phyloP scores from a whole-genome alignment of 2,113 vertebrate species.

The Cinclus mexicanus region DNA sequence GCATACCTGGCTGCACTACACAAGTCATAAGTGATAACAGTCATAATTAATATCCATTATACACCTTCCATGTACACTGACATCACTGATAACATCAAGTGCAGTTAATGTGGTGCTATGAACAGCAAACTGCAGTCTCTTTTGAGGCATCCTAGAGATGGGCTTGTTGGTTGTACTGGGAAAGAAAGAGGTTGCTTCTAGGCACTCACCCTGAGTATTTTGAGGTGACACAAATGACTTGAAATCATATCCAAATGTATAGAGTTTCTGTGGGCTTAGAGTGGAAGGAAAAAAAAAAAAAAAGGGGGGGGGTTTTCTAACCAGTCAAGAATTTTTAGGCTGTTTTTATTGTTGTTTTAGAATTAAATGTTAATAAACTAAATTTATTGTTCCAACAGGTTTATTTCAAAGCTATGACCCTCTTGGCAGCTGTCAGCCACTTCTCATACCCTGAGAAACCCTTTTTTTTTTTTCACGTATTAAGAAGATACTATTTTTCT shows the following conservation, averaged over 20 bases:
- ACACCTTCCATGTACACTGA: constrained; percentile 52
- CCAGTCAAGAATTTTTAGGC: neutral
- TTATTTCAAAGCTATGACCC: neutral
- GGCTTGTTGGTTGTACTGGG: neutral
- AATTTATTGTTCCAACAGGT: neutral
- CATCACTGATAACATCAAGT: constrained; percentile 57
- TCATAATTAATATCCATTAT: constrained; percentile 71
- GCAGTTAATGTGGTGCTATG: constrained; percentile 26
- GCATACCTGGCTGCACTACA: constrained; percentile 53
- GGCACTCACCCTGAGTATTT: neutral
- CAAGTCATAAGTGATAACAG: constrained; percentile 60
- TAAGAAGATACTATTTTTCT: neutral
- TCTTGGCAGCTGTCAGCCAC: neutral
- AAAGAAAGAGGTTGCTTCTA: neutral
- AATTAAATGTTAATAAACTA: neutral
- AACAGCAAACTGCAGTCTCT: neutral
- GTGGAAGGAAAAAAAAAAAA: neutral
- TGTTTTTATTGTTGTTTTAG: neutral
- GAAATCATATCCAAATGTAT: neutral
- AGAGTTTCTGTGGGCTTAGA: neutral
- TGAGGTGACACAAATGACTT: neutral
- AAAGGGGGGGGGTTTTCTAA: neutral
- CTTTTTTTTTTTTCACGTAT: neutral
- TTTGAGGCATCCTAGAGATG: neutral
- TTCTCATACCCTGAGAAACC: neutral